Evolutionary conservation across 2,888 invertebrate genomes (phyloP).

Genomic region (Pandemis heparana): DNA sequence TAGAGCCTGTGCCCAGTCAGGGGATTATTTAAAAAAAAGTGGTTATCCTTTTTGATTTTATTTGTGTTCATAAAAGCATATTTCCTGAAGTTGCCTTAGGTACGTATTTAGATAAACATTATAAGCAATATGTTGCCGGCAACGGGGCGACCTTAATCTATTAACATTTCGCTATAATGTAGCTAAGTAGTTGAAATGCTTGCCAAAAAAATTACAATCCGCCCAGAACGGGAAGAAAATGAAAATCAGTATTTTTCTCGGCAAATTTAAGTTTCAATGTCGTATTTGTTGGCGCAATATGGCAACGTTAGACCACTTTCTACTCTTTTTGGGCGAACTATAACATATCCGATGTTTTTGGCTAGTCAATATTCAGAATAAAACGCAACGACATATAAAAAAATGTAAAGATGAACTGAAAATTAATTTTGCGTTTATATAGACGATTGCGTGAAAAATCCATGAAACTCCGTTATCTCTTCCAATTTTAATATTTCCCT

Average conservation of each 20-base stretch:
- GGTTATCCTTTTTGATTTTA: too few species aligned
- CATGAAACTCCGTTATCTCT: slow-evolving; percentile 1
- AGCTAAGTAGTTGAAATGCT: background rate
- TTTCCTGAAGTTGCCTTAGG: too few species aligned
- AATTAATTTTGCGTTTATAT: background rate
- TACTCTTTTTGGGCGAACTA: background rate
- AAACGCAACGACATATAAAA: background rate
- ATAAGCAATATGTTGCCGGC: background rate
- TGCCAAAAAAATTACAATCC: background rate
- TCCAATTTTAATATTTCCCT: slow-evolving; percentile 23
- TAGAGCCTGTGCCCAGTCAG: too few species aligned
- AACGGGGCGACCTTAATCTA: background rate
- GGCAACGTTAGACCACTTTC: background rate
- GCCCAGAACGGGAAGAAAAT: too few species aligned
- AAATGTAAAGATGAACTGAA: background rate
- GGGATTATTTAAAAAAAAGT: too few species aligned
- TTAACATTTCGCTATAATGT: background rate
- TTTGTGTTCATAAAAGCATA: too few species aligned
- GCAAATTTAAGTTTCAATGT: too few species aligned
- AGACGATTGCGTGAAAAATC: background rate
- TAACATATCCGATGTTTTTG: background rate
- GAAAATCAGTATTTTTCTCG: too few species aligned
- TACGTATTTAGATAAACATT: too few species aligned
- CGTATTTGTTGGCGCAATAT: too few species aligned
- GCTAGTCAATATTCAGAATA: background rate